Evolutionary conservation across 2,888 invertebrate genomes (phyloP).

Genomic region (Margaritifera margaritifera): DNA sequence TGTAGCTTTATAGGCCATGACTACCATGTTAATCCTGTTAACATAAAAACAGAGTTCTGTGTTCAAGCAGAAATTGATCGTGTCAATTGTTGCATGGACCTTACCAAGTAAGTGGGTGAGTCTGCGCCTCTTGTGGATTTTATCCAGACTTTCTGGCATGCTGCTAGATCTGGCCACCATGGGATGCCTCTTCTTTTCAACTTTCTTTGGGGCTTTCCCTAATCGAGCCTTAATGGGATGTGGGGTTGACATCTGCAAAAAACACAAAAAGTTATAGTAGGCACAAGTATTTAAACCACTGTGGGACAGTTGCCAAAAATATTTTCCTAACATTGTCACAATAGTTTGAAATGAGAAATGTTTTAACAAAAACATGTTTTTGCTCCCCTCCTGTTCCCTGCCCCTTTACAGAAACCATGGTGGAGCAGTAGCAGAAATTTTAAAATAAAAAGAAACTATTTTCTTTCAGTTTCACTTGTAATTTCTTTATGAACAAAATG

Average conservation of each 20-base stretch:
- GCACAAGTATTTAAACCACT: neutral
- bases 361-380: too few relatives aligned
- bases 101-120: slow-evolving; percentile 54
- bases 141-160: slow-evolving; percentile 71
- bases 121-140: slow-evolving; percentile 58
- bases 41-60: neutral
- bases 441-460: too few relatives aligned
- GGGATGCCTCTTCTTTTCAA: slow-evolving; percentile 28
- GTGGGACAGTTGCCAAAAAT: too few relatives aligned
- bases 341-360: too few relatives aligned
- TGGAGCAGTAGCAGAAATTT: too few relatives aligned
- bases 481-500: too few relatives aligned
- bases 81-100: neutral
- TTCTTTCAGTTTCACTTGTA: too few relatives aligned
- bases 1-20: too few relatives aligned
- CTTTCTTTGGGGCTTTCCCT: slow-evolving; percentile 41
- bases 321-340: too few relatives aligned
- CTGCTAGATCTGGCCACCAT: slow-evolving; percentile 61
- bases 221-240: slow-evolving; percentile 65
- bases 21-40: too few relatives aligned
- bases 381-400: too few relatives aligned
- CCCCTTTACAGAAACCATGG: too few relatives aligned
- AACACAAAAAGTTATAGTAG: slow-evolving; percentile 1
- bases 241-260: slow-evolving; percentile 67
- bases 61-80: neutral